Percentiles rank a stretch among this genome's conserved stretches.
Evolutionary conservation across 2,113 vertebrate species (phyloP).

Genomic region (Corvus moneduloides): DNA sequence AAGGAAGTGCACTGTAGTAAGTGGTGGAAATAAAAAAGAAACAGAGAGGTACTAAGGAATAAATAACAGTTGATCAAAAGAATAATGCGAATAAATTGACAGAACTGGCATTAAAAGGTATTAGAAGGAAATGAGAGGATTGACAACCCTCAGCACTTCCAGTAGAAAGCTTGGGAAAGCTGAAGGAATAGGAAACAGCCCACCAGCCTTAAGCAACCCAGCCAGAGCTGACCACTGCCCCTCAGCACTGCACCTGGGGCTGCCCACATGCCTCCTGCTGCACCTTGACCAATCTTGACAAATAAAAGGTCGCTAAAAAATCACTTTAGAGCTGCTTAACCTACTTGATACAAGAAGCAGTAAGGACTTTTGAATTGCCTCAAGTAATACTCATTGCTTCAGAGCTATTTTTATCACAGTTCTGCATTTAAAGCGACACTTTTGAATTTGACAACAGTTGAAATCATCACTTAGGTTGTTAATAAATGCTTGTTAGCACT

Average conservation of each 20-base stretch:
- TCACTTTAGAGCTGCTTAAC: background rate
- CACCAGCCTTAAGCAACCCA: background rate
- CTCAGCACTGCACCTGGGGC: background rate
- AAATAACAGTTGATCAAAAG: background rate
- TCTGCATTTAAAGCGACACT: background rate
- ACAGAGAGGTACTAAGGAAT: background rate
- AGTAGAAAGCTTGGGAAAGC: background rate
- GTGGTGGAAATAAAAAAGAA: background rate
- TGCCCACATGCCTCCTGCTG: background rate
- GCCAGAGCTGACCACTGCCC: background rate
- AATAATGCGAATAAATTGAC: background rate
- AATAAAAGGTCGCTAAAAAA: background rate
- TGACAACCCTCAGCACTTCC: background rate
- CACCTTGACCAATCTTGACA: background rate
- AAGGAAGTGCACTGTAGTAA: background rate
- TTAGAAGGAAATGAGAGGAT: background rate
- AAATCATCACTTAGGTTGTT: background rate
- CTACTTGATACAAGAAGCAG: background rate
- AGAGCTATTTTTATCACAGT: background rate
- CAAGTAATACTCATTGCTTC: background rate
- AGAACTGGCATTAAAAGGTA: background rate
- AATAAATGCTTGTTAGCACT: background rate
- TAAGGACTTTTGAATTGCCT: background rate
- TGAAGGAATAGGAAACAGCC: background rate
- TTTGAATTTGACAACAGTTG: background rate